A percentile compares a stretch with the other conserved stretches of the same genome.
These are phyloP conservation scores for Malaclemys terrapin DNA, from an alignment of 2,113 vertebrate species.

Conservation along the genomic window DNA sequence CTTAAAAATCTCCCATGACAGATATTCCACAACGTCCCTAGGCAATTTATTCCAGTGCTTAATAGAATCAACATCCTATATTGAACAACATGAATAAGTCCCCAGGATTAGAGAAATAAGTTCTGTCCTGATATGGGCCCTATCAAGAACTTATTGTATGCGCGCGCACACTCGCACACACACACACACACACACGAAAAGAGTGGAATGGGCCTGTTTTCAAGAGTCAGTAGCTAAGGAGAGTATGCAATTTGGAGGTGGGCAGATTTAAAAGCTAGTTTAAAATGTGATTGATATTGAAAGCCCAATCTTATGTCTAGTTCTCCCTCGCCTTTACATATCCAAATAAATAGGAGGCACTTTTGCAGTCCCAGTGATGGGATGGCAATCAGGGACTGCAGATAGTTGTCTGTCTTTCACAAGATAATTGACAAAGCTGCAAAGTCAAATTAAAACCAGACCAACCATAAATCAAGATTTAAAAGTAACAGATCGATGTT, in stretches of 20 bases:
- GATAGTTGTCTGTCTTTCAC: not conserved
- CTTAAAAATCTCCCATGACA: too few species aligned
- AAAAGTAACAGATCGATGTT: not conserved
- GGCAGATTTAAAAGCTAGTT: not conserved
- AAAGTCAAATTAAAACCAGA: not conserved
- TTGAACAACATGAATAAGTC: not conserved
- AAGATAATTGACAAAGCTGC: not conserved
- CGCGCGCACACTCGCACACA: not conserved
- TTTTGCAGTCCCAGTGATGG: not conserved
- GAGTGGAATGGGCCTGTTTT: not conserved
- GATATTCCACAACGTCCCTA: too few species aligned
- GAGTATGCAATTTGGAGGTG: not conserved
- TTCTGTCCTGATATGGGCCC: not conserved
- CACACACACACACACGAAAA: not conserved
- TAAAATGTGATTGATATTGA: not conserved
- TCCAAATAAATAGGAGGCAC: not conserved
- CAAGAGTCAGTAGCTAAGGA: not conserved
- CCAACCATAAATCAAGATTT: not conserved
- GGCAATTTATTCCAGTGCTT: too few species aligned
- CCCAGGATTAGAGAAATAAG: fast-evolving
- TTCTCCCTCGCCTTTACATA: not conserved
- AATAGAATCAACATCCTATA: not conserved
- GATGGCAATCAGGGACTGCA: not conserved
- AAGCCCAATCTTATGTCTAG: not conserved
- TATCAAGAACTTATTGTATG: not conserved